phyloP scores from a whole-genome alignment of 2,113 vertebrate genomes.

The Perccottus glenii region DNA sequence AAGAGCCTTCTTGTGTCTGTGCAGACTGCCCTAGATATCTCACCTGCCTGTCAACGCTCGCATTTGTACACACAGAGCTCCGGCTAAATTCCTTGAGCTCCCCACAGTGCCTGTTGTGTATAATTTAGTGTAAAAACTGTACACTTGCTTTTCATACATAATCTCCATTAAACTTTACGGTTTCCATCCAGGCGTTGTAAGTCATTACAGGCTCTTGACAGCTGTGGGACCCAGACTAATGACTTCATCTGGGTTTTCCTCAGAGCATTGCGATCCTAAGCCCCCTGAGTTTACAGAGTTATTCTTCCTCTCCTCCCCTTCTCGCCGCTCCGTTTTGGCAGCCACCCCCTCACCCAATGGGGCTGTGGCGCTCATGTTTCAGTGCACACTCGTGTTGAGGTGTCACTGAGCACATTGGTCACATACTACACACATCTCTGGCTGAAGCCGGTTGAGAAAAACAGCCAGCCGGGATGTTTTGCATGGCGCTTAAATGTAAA shows the following conservation, averaged over 20 bases:
- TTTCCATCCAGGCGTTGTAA: slow-evolving; percentile 18
- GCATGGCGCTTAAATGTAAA: no score
- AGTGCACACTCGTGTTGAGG: no score
- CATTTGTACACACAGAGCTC: background rate
- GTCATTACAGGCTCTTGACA: slow-evolving; percentile 43
- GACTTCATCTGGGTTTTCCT: slow-evolving; percentile 62
- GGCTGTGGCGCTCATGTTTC: no score
- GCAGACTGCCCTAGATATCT: slow-evolving; percentile 57
- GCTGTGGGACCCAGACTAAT: slow-evolving; percentile 53
- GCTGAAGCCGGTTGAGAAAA: no score
- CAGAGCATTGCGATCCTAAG: slow-evolving; percentile 1
- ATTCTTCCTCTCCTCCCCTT: slow-evolving; percentile 12
- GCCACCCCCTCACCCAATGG: no score
- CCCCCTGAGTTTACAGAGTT: slow-evolving; percentile 9
- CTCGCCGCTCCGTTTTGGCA: no score
- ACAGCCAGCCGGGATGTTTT: no score
- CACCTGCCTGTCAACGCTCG: slow-evolving; percentile 62
- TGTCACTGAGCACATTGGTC: no score
- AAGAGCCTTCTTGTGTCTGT: slow-evolving; percentile 48
- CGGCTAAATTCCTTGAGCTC: slow-evolving; percentile 31
- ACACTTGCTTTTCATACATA: background rate
- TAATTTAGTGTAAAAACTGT: no score
- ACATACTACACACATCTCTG: no score
- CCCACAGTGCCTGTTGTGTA: background rate
- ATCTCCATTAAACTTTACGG: background rate